A percentile compares a stretch with the other conserved stretches of the same genome.
These are phyloP conservation scores for Oryctes rhinoceros DNA, from an alignment of 1,140 invertebrate species.

Conservation along the genomic window DNA sequence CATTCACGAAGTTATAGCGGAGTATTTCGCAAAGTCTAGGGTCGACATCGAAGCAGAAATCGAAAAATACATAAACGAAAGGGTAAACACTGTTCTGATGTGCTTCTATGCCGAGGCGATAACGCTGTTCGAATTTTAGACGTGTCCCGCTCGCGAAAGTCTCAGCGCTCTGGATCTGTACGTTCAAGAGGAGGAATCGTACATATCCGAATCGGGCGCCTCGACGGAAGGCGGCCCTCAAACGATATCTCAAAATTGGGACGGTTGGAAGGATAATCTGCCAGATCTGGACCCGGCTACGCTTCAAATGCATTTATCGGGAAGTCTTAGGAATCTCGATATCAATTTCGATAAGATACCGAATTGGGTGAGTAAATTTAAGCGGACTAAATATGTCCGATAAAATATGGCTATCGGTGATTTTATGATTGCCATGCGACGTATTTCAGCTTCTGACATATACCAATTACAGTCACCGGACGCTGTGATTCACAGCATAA, in stretches of 20 bases:
- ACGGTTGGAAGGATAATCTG: neutral
- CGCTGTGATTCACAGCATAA: too few relatives aligned
- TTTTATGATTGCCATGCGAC: too few relatives aligned
- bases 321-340: neutral
- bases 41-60: constrained; percentile 41
- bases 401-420: too few relatives aligned
- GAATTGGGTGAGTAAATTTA: neutral
- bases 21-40: constrained; percentile 41
- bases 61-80: constrained; percentile 33
- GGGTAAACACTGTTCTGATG: constrained; percentile 4
- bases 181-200: too few relatives aligned
- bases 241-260: too few relatives aligned
- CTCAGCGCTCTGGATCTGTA: neutral
- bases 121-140: neutral
- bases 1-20: constrained; percentile 40
- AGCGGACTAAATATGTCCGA: too few relatives aligned
- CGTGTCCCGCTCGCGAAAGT: neutral
- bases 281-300: neutral
- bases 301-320: neutral
- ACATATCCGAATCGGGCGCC: too few relatives aligned
- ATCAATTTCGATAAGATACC: neutral
- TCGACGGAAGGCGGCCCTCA: too few relatives aligned
- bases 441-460: too few relatives aligned
- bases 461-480: too few relatives aligned
- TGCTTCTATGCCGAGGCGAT: neutral